Evolutionary conservation across 2,797 vertebrate species (phyloP).

Genomic region (Diplodus puntazzo): DNA sequence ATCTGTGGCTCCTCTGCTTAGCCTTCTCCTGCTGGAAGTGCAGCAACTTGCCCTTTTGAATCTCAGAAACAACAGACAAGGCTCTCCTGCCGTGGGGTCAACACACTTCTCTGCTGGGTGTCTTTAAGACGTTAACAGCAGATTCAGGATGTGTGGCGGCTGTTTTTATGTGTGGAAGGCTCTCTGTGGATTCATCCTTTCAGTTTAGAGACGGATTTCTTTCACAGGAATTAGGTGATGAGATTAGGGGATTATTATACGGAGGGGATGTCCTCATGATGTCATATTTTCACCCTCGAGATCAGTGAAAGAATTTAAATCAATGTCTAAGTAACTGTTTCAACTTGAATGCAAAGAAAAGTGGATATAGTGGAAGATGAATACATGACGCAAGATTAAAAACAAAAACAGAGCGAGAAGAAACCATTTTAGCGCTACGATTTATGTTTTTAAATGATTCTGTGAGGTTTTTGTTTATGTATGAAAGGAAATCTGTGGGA

Average conservation of each 20-base stretch:
- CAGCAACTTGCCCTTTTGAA: constrained; percentile 71
- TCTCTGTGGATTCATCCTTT: constrained; percentile 47
- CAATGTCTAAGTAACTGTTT: neutral
- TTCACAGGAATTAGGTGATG: constrained; percentile 9
- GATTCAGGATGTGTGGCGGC: constrained; percentile 54
- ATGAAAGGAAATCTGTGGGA: neutral
- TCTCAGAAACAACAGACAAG: constrained; percentile 79
- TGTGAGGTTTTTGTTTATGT: neutral
- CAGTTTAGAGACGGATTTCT: constrained; percentile 24
- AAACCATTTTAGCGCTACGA: neutral
- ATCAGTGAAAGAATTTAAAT: neutral
- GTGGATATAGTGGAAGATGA: neutral
- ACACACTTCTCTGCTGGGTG: constrained; percentile 69
- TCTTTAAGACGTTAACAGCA: constrained; percentile 67
- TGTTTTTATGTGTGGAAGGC: constrained; percentile 28
- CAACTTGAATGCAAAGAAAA: constrained; percentile 3
- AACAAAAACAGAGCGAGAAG: neutral
- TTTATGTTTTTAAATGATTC: neutral
- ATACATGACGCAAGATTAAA: neutral
- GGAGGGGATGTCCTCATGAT: neutral
- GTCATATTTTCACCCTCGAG: neutral
- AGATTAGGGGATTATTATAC: constrained; percentile 24
- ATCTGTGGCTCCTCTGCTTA: constrained; percentile 47
- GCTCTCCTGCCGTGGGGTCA: constrained; percentile 74
- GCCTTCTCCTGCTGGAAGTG: constrained; percentile 48